Evolutionary conservation across 2,113 vertebrate genomes (phyloP), one percentile per base, ranked within the genome.

Genomic region (Hemichromis elongatus): DNA sequence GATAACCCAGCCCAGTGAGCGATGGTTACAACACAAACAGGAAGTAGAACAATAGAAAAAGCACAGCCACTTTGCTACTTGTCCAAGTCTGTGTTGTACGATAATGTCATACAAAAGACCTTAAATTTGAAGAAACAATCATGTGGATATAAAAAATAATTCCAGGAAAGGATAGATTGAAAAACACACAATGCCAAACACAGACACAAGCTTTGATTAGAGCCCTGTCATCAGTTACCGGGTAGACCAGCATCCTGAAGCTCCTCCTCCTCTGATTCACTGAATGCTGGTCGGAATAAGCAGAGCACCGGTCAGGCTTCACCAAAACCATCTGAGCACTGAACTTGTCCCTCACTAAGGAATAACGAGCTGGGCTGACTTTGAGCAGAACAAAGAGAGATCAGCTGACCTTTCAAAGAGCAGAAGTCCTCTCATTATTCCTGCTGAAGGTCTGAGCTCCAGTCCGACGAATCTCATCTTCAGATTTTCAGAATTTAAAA

Each of bases 231-330:
- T 57, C 40, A 42, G 86, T 80, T 86, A 77, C 75, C 83, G 19
- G 53, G 30, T 79, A 4, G 55, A 87, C 90, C 90, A 84, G 89
- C 89, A 92, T 88, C 84, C 85, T 45, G 28, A 66, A 81, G 79
- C 77, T 81, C 63, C 50, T 73, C 54, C 37, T 80, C 75, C 30
- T 55, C 18, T 5, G 50, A 28, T 18, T 28, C 77, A 19, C 6
- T 18, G 73, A 88, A 93, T 92, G 90, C 86, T 50, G 47, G 82
- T 86, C 11, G 13, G 91, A 93, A 94, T 86, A 86, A 89, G 84
- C 87, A 57, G 86, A 73, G 61, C 70, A 12, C 45, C 83, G 0
- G 73, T 81, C 84, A 28, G 84, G n/a, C 77, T 83, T 83, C 82
- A 30, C 24, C 5, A 2, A 70, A 82, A 61, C 66, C 89, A 24